Evolutionary conservation across 2,797 vertebrate genomes (phyloP).

Genomic region (Steatocranus sp.): DNA sequence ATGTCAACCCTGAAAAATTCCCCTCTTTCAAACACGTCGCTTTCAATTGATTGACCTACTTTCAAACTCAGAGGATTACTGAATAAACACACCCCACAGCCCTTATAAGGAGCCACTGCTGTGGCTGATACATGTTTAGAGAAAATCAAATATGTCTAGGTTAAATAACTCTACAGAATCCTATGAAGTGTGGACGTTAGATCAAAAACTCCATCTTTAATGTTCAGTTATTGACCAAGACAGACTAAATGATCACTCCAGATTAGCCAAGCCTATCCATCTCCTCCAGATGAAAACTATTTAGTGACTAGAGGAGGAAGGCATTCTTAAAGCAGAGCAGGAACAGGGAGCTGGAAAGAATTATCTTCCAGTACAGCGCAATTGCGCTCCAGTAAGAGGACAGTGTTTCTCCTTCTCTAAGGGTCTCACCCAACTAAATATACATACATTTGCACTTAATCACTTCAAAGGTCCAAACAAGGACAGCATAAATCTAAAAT

Average conservation of each 20-base stretch:
- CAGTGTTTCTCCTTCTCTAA: slow-evolving; percentile 19
- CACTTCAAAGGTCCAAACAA: slow-evolving; percentile 28
- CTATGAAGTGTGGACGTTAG: slow-evolving; percentile 22
- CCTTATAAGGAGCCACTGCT: slow-evolving; percentile 49
- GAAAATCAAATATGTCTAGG: slow-evolving; percentile 13
- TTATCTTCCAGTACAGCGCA: slow-evolving; percentile 47
- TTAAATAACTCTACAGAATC: slow-evolving; percentile 36
- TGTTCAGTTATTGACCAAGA: slow-evolving; percentile 44
- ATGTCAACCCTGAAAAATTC: slow-evolving; percentile 51
- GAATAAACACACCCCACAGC: slow-evolving; percentile 54
- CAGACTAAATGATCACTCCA: slow-evolving; percentile 34
- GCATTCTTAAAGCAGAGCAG: slow-evolving; percentile 55
- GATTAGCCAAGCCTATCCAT: slow-evolving; percentile 43
- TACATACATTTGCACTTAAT: slow-evolving; percentile 35
- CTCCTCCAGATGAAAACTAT: slow-evolving; percentile 73
- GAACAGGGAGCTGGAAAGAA: slow-evolving; percentile 64
- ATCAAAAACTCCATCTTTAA: slow-evolving; percentile 40
- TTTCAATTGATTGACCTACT: slow-evolving; percentile 57
- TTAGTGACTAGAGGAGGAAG: slow-evolving; percentile 50
- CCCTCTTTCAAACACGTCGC: slow-evolving; percentile 54
- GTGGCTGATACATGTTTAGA: neutral
- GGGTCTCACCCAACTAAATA: slow-evolving; percentile 15
- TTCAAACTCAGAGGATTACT: slow-evolving; percentile 52
- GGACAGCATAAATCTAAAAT: slow-evolving; percentile 17
- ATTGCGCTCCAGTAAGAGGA: slow-evolving; percentile 24